Conservation (phyloP, 2,888 invertebrate genomes). For the Galerucella nymphaeae region DNA sequence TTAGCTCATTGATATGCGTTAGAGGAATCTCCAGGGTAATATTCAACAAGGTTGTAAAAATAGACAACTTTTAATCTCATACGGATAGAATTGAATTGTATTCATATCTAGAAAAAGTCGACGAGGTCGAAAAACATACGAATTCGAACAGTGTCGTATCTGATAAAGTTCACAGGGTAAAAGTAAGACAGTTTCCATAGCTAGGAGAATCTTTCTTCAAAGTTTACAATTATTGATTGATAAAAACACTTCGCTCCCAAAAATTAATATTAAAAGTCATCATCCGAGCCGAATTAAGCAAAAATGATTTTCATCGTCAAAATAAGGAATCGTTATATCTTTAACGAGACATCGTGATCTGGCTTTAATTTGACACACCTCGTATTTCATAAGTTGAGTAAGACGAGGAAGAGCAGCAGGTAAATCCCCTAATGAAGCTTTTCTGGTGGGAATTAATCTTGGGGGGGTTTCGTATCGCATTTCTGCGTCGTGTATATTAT, state of each 20-base stretch:
- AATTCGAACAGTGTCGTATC: too few relatives aligned
- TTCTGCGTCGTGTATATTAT: conserved; percentile 24
- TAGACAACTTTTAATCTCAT: conserved; percentile 30
- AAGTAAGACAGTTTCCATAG: too few relatives aligned
- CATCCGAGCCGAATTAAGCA: not conserved
- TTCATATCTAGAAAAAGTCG: conserved; percentile 50
- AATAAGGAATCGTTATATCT: not conserved
- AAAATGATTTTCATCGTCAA: not conserved
- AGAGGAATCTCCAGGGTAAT: conserved; percentile 29
- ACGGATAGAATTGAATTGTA: conserved; percentile 41
- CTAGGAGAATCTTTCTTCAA: too few relatives aligned
- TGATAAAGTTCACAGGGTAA: too few relatives aligned
- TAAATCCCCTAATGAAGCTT: conserved; percentile 32
- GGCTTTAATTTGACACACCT: conserved; percentile 10
- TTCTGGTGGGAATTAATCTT: conserved; percentile 27
- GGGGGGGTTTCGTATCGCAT: conserved; percentile 19
- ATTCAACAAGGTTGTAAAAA: conserved; percentile 36
- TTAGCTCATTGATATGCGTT: conserved; percentile 20
- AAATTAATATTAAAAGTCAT: too few relatives aligned
- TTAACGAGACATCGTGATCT: conserved; percentile 10
- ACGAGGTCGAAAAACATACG: conserved; percentile 25
- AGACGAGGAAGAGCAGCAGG: conserved; percentile 20
- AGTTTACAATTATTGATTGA: too few relatives aligned
- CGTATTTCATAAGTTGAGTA: conserved; percentile 16
- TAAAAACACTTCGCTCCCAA: too few relatives aligned